Evolutionary conservation across 1,140 invertebrate genomes (phyloP).

Genomic region (Musca domestica): DNA sequence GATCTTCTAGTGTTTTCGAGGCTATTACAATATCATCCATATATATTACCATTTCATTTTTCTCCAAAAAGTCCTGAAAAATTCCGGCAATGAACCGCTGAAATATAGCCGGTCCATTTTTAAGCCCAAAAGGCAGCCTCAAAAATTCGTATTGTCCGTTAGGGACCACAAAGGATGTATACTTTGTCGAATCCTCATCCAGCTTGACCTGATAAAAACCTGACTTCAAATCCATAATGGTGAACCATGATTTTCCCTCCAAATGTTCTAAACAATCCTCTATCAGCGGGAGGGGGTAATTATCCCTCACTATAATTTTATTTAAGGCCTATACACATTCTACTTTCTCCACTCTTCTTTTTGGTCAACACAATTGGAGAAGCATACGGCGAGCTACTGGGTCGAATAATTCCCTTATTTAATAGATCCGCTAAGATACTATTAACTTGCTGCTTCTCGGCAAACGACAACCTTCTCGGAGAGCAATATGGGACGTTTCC

Average conservation of each 20-base stretch:
- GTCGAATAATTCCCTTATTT: slow-evolving; percentile 45
- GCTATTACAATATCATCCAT: too few species aligned
- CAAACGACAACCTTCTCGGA: neutral
- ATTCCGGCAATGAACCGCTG: too few species aligned
- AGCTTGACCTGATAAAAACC: too few species aligned
- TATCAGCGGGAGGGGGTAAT: neutral
- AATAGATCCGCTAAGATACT: too few species aligned
- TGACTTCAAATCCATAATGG: too few species aligned
- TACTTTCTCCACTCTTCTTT: slow-evolving; percentile 46
- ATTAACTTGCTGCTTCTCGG: too few species aligned
- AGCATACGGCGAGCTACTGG: slow-evolving; percentile 51
- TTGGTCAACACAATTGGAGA: slow-evolving; percentile 52
- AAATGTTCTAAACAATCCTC: slow-evolving; percentile 1
- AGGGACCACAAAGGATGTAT: too few species aligned
- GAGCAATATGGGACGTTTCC: neutral
- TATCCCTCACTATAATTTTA: slow-evolving; percentile 41
- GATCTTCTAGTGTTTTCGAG: neutral
- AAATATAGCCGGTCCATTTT: too few species aligned
- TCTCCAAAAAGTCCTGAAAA: neutral
- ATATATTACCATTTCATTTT: neutral
- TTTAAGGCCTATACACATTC: slow-evolving; percentile 54
- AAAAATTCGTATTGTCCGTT: too few species aligned
- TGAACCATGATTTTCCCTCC: too few species aligned
- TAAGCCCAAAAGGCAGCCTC: too few species aligned
- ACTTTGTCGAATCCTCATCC: too few species aligned